Conservation (phyloP, 2,797 vertebrate genomes). For the Holocentrus rufus region DNA sequence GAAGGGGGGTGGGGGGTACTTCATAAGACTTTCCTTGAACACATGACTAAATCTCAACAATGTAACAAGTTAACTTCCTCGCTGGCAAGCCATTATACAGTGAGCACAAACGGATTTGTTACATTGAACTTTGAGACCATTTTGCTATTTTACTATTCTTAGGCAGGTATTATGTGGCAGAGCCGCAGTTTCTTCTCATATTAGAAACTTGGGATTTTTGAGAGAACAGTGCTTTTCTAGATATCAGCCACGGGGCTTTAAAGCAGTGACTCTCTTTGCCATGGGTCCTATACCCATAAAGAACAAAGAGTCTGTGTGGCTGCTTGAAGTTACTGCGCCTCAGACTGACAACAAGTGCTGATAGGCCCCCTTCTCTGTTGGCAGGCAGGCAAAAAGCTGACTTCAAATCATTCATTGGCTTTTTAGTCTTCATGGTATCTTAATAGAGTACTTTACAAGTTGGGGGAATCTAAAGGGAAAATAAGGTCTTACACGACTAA, state of each 20-base stretch:
- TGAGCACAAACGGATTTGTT: slow-evolving; percentile 41
- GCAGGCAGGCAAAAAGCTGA: slow-evolving; percentile 68
- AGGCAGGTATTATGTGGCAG: slow-evolving; percentile 70
- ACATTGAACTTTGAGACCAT: slow-evolving; percentile 53
- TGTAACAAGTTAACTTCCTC: slow-evolving; percentile 65
- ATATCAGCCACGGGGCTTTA: slow-evolving; percentile 60
- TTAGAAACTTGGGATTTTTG: slow-evolving; percentile 41
- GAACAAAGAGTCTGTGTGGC: slow-evolving; percentile 80
- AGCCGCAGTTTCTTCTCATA: slow-evolving; percentile 53
- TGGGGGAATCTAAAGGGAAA: slow-evolving; percentile 71
- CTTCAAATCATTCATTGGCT: slow-evolving; percentile 79
- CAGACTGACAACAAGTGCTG: slow-evolving; percentile 69
- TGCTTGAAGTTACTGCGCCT: slow-evolving; percentile 78
- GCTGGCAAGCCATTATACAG: slow-evolving; percentile 59
- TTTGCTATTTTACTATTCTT: slow-evolving; percentile 43
- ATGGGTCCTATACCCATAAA: slow-evolving; percentile 78
- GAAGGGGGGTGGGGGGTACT: slow-evolving; percentile 45
- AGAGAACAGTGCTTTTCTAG: slow-evolving; percentile 63
- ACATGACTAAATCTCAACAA: slow-evolving; percentile 73
- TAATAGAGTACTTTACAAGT: slow-evolving; percentile 74
- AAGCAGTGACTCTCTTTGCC: slow-evolving; percentile 67
- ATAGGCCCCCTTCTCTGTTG: slow-evolving; percentile 61
- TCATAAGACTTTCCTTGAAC: slow-evolving; percentile 68
- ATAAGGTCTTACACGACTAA: slow-evolving; percentile 73
- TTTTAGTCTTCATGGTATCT: slow-evolving; percentile 77